Conservation (phyloP, 2,888 invertebrate genomes). For the Galeopsomyia nigrocyanea region DNA sequence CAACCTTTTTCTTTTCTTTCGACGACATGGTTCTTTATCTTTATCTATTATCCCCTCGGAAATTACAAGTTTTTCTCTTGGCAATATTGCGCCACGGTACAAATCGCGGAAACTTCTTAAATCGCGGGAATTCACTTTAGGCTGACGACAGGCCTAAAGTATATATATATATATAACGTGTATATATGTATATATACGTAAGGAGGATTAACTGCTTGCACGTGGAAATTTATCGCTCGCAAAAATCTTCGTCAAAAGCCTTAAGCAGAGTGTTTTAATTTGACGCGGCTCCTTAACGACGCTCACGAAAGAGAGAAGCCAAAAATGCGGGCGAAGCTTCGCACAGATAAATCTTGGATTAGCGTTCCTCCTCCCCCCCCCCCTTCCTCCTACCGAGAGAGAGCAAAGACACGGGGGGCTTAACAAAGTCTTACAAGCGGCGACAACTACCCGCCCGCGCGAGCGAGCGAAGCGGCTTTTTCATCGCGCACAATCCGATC, state of each 20-base stretch:
- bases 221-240: slow-evolving; percentile 6
- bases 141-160: background rate
- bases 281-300: slow-evolving; percentile 24
- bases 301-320: background rate
- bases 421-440: slow-evolving; percentile 48
- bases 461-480: slow-evolving; percentile 6
- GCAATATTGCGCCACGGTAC: slow-evolving; percentile 21
- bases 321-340: slow-evolving; percentile 53
- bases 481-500: slow-evolving; percentile 9
- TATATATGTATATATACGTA: background rate
- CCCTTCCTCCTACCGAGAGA: background rate
- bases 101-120: slow-evolving; percentile 1
- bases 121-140: background rate
- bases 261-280: background rate
- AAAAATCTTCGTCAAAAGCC: background rate
- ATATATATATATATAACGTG: too few species aligned
- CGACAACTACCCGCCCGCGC: slow-evolving; percentile 35
- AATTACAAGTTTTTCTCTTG: slow-evolving; percentile 39
- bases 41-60: slow-evolving; percentile 40
- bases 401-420: slow-evolving; percentile 39
- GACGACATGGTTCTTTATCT: slow-evolving; percentile 28
- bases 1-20: too few species aligned
- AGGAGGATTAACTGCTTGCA: slow-evolving; percentile 5
- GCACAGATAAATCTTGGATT: slow-evolving; percentile 68
- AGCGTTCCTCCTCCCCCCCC: slow-evolving; percentile 50